A percentile compares a stretch with the other conserved stretches of the same genome.
These are phyloP conservation scores for Stictocephala bisonia DNA, from an alignment of 2,888 invertebrate species.

Conservation along the genomic window DNA sequence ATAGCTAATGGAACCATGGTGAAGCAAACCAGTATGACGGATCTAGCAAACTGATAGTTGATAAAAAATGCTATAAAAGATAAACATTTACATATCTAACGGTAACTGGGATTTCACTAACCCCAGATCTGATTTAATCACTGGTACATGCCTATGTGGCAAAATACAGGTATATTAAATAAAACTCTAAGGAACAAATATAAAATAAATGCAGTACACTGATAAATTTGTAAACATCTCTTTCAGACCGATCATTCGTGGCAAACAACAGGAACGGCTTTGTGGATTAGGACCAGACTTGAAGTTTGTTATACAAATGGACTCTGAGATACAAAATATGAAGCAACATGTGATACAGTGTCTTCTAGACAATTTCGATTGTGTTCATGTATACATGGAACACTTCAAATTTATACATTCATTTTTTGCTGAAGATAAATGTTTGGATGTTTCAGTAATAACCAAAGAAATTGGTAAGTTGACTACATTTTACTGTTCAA, in stretches of 20 bases:
- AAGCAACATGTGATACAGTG: conserved; percentile 70
- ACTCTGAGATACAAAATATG: conserved; percentile 69
- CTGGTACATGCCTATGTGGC: too few relatives aligned
- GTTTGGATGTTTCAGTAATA: conserved; percentile 73
- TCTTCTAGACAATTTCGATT: conserved; percentile 72
- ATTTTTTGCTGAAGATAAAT: conserved; percentile 77
- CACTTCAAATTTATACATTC: conserved; percentile 74
- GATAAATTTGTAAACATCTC: not conserved
- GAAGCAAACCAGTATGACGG: too few relatives aligned
- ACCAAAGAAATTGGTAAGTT: conserved; percentile 70
- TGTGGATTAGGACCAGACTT: conserved; percentile 80
- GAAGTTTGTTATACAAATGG: conserved; percentile 75
- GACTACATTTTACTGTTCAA: too few relatives aligned
- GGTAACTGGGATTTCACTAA: too few relatives aligned
- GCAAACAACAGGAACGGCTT: conserved; percentile 80
- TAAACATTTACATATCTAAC: too few relatives aligned
- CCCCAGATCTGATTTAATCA: too few relatives aligned
- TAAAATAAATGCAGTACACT: too few relatives aligned
- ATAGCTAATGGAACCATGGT: too few relatives aligned
- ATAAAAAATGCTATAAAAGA: too few relatives aligned
- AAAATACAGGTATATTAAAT: too few relatives aligned
- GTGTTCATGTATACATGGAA: conserved; percentile 72
- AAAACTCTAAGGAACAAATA: too few relatives aligned
- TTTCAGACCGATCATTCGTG: conserved; percentile 82
- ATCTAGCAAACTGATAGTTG: too few relatives aligned